Evolutionary conservation across 2,888 invertebrate species (phyloP).

Genomic region (Encarsia formosa): DNA sequence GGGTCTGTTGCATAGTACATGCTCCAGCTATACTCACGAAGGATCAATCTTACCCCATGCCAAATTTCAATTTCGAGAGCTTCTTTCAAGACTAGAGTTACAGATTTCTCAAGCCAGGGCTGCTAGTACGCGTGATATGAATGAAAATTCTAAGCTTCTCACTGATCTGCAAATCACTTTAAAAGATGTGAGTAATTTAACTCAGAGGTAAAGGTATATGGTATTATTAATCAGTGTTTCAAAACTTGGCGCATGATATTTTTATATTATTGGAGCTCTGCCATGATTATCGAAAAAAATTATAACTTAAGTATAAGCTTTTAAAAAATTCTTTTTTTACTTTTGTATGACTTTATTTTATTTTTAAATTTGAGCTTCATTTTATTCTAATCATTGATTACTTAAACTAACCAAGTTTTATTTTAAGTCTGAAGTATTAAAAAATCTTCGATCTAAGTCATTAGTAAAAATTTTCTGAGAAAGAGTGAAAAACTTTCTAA

Average conservation of each 20-base stretch:
- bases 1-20: conserved; percentile 76
- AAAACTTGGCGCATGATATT: conserved; percentile 17
- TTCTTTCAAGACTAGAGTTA: conserved; percentile 66
- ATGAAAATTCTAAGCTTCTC: conserved; percentile 65
- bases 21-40: conserved; percentile 77
- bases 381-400: conserved; percentile 5
- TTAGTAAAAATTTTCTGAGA: conserved; percentile 29
- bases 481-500: conserved; percentile 16
- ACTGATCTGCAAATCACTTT: conserved; percentile 70
- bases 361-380: conserved; percentile 13
- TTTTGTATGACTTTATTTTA: conserved; percentile 3
- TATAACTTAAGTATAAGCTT: conserved; percentile 8
- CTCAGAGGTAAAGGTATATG: conserved; percentile 58
- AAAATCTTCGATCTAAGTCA: conserved; percentile 36
- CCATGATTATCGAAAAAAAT: conserved; percentile 10
- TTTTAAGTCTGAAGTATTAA: conserved; percentile 20
- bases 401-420: conserved; percentile 11
- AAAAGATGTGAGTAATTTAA: conserved; percentile 70
- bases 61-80: conserved; percentile 80
- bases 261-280: not conserved
- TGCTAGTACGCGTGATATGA: conserved; percentile 66
- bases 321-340: not conserved
- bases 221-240: conserved; percentile 24
- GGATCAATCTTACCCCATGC: conserved; percentile 78
- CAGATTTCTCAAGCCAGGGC: conserved; percentile 67